phyloP scores from a whole-genome alignment of 2,113 vertebrate species.

The Pyxicephalus adspersus region DNA sequence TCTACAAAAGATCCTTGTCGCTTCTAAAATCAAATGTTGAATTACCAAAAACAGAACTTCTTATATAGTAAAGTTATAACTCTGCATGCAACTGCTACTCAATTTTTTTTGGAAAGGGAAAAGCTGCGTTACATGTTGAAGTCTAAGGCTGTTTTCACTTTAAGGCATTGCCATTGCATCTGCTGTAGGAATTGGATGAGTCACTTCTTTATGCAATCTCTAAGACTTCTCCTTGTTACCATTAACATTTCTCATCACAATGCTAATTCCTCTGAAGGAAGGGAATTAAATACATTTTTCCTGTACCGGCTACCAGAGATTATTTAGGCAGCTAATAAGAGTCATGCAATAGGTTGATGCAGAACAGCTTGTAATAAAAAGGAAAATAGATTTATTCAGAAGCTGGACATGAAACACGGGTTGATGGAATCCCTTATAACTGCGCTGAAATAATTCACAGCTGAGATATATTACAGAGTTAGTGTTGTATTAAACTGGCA shows the following conservation, averaged over 20 bases:
- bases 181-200: not conserved
- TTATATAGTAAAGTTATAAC: too few species aligned
- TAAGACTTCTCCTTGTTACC: not conserved
- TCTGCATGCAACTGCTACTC: too few species aligned
- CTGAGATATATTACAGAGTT: not conserved
- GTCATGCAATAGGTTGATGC: constrained; percentile 10
- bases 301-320: not conserved
- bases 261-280: not conserved
- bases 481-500: not conserved
- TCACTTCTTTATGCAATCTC: not conserved
- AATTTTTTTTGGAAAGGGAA: too few species aligned
- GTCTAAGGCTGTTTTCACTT: not conserved
- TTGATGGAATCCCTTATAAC: constrained; percentile 3
- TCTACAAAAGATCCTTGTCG: too few species aligned
- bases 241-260: not conserved
- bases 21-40: too few species aligned
- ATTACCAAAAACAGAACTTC: too few species aligned
- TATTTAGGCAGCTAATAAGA: not conserved
- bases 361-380: constrained; percentile 36
- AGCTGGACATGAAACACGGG: constrained; percentile 9
- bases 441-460: not conserved
- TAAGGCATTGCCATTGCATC: not conserved
- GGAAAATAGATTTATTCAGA: constrained; percentile 31
- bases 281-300: not conserved
- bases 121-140: too few species aligned